phyloP scores from a whole-genome alignment of 2,888 invertebrate genomes.

The Brachylomia viminalis region DNA sequence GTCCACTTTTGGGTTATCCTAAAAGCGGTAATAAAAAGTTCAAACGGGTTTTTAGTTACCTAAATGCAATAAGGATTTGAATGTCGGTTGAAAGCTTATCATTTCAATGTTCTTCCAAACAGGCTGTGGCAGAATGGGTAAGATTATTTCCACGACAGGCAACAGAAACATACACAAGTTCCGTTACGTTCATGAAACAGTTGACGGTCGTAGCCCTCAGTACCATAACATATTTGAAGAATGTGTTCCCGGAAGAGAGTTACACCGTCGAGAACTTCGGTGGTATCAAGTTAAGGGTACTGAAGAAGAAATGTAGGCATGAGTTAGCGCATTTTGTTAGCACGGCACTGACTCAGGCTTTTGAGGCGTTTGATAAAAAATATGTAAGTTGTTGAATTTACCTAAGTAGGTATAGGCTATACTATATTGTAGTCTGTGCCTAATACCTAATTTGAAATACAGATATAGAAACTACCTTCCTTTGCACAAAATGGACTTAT shows the following conservation, averaged over 20 bases:
- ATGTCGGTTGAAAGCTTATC: background rate
- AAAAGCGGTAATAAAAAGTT: background rate
- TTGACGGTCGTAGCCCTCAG: slow-evolving; percentile 82
- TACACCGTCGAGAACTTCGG: slow-evolving; percentile 77
- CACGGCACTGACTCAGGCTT: slow-evolving; percentile 79
- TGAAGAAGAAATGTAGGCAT: slow-evolving; percentile 81
- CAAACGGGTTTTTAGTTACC: background rate
- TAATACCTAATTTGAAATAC: background rate
- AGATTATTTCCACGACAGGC: slow-evolving; percentile 79
- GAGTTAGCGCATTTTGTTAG: slow-evolving; percentile 82
- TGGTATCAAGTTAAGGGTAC: slow-evolving; percentile 76
- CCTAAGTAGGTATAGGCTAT: background rate
- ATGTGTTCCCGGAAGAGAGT: slow-evolving; percentile 79
- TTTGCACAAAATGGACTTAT: background rate
- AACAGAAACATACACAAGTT: slow-evolving; percentile 82
- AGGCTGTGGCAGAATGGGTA: slow-evolving; percentile 81
- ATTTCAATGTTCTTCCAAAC: slow-evolving; percentile 41
- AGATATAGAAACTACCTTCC: background rate
- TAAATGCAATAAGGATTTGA: background rate
- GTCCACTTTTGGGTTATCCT: background rate
- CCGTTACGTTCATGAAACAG: slow-evolving; percentile 85
- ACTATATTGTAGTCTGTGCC: too few relatives aligned
- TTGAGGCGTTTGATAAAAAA: slow-evolving; percentile 86
- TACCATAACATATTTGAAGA: slow-evolving; percentile 80
- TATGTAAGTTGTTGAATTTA: slow-evolving; percentile 75